These are phyloP conservation scores for Scolopax mira DNA, from an alignment of 2,113 vertebrate genomes.

Conservation along the genomic window DNA sequence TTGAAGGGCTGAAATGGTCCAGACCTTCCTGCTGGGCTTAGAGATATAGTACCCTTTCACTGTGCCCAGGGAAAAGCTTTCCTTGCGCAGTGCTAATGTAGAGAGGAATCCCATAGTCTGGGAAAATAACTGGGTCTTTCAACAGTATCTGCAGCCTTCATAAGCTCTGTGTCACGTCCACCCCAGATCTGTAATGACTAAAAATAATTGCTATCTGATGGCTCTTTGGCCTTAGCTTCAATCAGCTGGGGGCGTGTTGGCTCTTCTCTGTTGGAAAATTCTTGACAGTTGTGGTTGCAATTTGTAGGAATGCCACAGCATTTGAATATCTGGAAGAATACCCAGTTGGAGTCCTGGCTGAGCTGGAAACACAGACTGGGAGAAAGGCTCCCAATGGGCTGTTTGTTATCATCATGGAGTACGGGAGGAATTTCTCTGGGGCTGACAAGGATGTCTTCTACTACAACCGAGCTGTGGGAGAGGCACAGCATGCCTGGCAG, in stretches of 20 bases:
- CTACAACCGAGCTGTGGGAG: slow-evolving; percentile 83
- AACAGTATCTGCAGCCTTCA: neutral
- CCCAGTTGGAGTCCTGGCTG: slow-evolving; percentile 83
- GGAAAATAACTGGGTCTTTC: neutral
- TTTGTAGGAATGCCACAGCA: slow-evolving; percentile 68
- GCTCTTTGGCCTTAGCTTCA: neutral
- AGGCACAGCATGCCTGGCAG: slow-evolving; percentile 88
- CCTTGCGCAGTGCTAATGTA: neutral
- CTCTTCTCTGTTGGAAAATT: neutral
- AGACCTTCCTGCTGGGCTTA: neutral
- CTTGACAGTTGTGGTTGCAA: neutral
- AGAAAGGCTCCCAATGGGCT: slow-evolving; percentile 76
- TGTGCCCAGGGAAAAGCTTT: neutral
- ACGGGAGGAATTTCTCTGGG: slow-evolving; percentile 87
- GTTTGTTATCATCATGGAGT: slow-evolving; percentile 90
- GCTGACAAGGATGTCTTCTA: slow-evolving; percentile 81
- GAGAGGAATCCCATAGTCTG: neutral
- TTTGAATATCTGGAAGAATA: slow-evolving; percentile 93
- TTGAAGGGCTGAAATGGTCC: neutral
- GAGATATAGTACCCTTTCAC: neutral
- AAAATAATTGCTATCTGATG: neutral
- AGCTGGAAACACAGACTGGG: slow-evolving; percentile 83
- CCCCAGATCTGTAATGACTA: neutral
- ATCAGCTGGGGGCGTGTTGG: neutral
- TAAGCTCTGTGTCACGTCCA: neutral